These are phyloP conservation scores for Eolophus roseicapilla DNA, from an alignment of 2,113 vertebrate genomes.

Conservation along the genomic window DNA sequence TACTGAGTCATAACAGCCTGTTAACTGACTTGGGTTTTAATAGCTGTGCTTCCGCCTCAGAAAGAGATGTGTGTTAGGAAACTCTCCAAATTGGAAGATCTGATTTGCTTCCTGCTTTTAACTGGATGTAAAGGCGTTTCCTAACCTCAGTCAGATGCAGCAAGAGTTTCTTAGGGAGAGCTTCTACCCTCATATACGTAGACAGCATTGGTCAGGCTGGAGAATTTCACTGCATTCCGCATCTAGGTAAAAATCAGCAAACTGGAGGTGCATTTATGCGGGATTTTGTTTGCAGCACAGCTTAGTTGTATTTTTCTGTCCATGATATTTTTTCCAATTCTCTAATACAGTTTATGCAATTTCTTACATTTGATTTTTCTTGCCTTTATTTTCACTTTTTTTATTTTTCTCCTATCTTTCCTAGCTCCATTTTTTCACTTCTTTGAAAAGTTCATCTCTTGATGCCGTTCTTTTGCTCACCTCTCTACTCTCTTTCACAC, in stretches of 20 bases:
- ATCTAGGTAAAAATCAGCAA: background rate
- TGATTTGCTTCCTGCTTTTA: background rate
- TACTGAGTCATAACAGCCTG: background rate
- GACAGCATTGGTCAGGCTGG: background rate
- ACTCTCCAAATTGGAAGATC: background rate
- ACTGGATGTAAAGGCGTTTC: background rate
- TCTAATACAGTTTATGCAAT: background rate
- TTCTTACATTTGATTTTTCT: background rate
- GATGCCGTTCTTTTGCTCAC: background rate
- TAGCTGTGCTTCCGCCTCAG: background rate
- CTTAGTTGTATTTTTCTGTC: background rate
- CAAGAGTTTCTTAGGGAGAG: background rate
- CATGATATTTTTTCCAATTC: background rate
- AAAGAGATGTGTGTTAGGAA: background rate
- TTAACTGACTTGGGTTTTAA: background rate
- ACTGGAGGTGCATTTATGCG: background rate
- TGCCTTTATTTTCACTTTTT: background rate
- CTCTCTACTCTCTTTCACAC: background rate
- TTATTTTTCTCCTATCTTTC: background rate
- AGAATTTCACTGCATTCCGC: background rate
- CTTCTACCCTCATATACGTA: accelerated
- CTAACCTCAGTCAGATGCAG: background rate
- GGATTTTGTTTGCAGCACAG: background rate
- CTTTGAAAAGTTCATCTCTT: background rate
- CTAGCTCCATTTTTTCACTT: background rate